Evolutionary conservation across 2,113 vertebrate genomes (phyloP).

Genomic region (Micronycteris hirsuta): DNA sequence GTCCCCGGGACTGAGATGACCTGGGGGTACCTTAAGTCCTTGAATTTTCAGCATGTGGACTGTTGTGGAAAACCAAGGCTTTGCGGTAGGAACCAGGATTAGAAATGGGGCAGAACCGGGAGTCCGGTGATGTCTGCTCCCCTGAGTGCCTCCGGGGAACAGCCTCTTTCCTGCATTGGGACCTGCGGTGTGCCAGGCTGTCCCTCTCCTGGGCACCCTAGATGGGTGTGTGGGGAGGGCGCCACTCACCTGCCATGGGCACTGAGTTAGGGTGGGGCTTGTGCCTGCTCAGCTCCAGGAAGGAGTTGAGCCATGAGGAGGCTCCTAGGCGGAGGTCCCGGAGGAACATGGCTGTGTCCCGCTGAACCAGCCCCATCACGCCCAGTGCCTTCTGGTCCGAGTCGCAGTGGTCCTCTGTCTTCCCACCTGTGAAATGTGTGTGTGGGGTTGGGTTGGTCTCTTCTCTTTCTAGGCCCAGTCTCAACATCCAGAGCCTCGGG

Average conservation of each 20-base stretch:
- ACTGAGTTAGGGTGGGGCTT: neutral
- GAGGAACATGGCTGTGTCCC: conserved; percentile 86
- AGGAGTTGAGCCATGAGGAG: conserved; percentile 89
- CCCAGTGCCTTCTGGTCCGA: conserved; percentile 81
- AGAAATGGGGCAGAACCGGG: neutral
- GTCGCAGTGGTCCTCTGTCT: conserved; percentile 77
- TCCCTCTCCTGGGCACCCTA: neutral
- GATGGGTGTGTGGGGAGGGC: neutral
- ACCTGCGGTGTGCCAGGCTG: neutral
- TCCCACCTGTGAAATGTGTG: conserved; percentile 75
- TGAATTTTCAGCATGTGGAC: neutral
- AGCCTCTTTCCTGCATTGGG: neutral
- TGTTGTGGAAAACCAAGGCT: neutral
- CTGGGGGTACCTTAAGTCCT: neutral
- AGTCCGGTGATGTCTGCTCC: neutral
- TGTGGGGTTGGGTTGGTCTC: neutral
- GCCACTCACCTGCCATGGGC: neutral
- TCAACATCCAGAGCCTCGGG: neutral
- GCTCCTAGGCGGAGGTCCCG: conserved; percentile 87
- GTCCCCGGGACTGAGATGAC: neutral
- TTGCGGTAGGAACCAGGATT: neutral
- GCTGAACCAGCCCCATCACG: conserved; percentile 83
- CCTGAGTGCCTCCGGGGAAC: neutral
- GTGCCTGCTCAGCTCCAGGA: conserved; percentile 79
- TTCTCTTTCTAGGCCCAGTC: neutral